Base-by-base conservation (phyloP, 2,113 vertebrate species). In the Lasiurus borealis region DNA sequence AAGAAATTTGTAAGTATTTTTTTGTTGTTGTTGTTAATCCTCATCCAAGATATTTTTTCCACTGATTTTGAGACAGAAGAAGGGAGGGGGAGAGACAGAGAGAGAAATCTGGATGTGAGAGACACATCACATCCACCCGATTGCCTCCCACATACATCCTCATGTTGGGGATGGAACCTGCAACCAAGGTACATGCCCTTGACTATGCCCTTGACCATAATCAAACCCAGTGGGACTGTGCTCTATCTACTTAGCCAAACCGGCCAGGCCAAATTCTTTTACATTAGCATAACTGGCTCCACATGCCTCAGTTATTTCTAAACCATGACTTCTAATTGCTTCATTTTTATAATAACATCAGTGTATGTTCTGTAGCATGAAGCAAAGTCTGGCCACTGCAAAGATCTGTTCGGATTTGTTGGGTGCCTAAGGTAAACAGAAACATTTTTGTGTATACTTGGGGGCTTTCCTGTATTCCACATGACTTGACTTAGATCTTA, bases 401-500 rank as follows among this genome's bases (percentile, higher is more conserved):
- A 16, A 50, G 48, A 92, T 66, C 15, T 81, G 4, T 48, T 36
- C 36, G 59, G 92, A 44, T 89, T 91, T 92, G 34, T 34, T 68
- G 36, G 78, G 57, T 75, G 18, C 34, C 69, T 84, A 93, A 34
- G 27, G 75, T 68, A 91, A 95, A 46, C 34, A 66, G 64, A 76
- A 75, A 48, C 6, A 62, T 81, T 85, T 48, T 88, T 96, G 75
- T 59, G 75, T 34, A 12, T 83, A 62, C 44, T 85, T 90, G 90
- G 50, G 59, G n/a, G 14, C 62, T 94, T 84, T 62, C 71, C 52
- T n/a, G 69, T 34, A 57, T 52, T 93, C n/a, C 72, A 50, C 52
- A 40, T 29, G 76, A 76, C 77, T 80, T 59, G 57, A 90, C 46
- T 93, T 85, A 71, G 90, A 81, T 75, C 34, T 62, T 89, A 46